Evolutionary conservation across 2,113 vertebrate species (phyloP), one percentile per base, ranked within the genome.

Genomic region (Nothocercus julius): DNA sequence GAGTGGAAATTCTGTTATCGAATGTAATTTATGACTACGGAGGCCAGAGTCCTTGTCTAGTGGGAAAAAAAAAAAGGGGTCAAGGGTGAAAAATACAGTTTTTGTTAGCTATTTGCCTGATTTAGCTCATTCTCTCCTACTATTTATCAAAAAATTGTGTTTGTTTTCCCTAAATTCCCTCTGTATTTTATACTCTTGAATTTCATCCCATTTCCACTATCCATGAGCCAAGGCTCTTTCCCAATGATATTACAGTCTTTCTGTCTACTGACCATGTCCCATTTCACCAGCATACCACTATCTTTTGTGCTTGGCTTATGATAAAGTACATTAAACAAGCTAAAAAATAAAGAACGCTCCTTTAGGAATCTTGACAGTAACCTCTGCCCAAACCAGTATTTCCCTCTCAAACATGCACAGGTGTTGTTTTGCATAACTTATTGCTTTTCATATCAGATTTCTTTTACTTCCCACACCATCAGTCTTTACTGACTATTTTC

Each of bases 341-440:
- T 91, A 77, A 94, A 5, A 56, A 21, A 8, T 18, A 87, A 44
- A 61, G 47, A 90, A 49, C 18, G 16, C 28, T 32, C 54, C 54
- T 58, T 58, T 58, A 58, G 54, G 16, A 58, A 58, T 27, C 54
- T 28, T 58, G 16, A 58, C 28, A 25, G 38, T n/a, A 44, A 58
- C 20, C 34, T 92, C 54, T 53, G 3, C 49, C 28, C 51, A 92
- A 61, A 84, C 25, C 56, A 69, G 32, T 84, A 44, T 89, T 90
- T 89, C 53, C 30, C 64, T 73, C 73, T 88, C 40, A 28, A 56
- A 76, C 45, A 38, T 67, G 27, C 66, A 73, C 56, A 90, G 73
- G 76, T 92, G 76, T 84, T 62, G 90, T 84, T 95, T 92, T 90
- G 83, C 28, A 4, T 64, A 94, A 83, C 25, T 78, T 10, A 75